phyloP scores from a whole-genome alignment of 2,797 vertebrate species.

The Scomberomorus guttatus region DNA sequence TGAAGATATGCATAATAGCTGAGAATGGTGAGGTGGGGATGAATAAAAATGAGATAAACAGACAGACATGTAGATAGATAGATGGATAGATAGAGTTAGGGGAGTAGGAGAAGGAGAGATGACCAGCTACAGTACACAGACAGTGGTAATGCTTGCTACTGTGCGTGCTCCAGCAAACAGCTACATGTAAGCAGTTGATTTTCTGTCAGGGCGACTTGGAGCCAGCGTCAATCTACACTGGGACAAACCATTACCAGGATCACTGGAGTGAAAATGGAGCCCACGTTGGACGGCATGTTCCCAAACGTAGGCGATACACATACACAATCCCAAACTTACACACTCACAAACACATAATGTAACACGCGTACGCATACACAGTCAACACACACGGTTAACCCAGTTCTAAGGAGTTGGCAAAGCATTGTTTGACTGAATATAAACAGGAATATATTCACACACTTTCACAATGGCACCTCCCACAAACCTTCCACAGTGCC shows the following conservation, averaged over 20 bases:
- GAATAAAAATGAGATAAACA: constrained; percentile 29
- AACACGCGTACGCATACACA: not conserved
- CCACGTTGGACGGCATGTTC: constrained; percentile 53
- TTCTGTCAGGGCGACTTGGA: constrained; percentile 81
- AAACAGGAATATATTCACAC: constrained; percentile 21
- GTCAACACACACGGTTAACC: constrained; percentile 3
- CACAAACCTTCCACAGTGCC: constrained; percentile 51
- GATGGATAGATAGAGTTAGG: too few relatives aligned
- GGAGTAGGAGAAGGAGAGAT: too few relatives aligned
- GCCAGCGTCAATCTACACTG: constrained; percentile 69
- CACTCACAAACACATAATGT: constrained; percentile 10
- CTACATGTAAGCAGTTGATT: constrained; percentile 80
- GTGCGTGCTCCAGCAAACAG: constrained; percentile 73
- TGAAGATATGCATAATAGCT: constrained; percentile 33
- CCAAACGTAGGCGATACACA: constrained; percentile 28
- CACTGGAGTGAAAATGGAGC: constrained; percentile 76
- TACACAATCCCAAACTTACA: constrained; percentile 25
- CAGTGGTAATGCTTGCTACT: constrained; percentile 53
- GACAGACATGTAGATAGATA: not conserved
- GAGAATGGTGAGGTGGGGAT: constrained; percentile 1
- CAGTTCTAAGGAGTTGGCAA: constrained; percentile 14
- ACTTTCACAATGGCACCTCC: constrained; percentile 51
- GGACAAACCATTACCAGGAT: constrained; percentile 77
- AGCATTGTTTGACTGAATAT: constrained; percentile 19
- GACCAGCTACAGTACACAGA: not conserved